phyloP scores from a whole-genome alignment of 2,113 vertebrate species.

The Ancistrus triradiatus region DNA sequence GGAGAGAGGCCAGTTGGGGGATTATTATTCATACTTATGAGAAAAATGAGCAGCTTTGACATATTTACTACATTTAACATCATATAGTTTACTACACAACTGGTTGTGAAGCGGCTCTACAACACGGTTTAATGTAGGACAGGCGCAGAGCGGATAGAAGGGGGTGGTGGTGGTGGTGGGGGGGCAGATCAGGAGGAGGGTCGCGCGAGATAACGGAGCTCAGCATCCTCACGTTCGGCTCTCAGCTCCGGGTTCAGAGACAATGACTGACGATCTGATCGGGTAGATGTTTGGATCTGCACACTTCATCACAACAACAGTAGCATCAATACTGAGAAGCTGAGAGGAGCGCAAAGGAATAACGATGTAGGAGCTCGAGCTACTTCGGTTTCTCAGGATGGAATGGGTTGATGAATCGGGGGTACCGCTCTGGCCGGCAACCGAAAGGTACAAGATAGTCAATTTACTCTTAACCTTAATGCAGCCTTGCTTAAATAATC shows the following conservation, averaged over 20 bases:
- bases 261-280: not conserved
- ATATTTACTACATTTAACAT: too few relatives aligned
- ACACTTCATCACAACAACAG: too few relatives aligned
- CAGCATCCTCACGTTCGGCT: slow-evolving; percentile 17
- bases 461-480: too few relatives aligned
- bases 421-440: slow-evolving; percentile 60
- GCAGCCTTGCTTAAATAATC: too few relatives aligned
- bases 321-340: too few relatives aligned
- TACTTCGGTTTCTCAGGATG: slow-evolving; percentile 58
- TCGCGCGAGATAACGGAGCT: slow-evolving; percentile 20
- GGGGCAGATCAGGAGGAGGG: slow-evolving; percentile 1
- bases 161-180: not conserved
- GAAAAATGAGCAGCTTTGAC: too few relatives aligned
- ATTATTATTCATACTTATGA: too few relatives aligned
- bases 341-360: not conserved
- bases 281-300: too few relatives aligned
- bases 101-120: too few relatives aligned
- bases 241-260: not conserved
- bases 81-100: too few relatives aligned
- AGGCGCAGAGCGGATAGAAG: not conserved
- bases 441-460: slow-evolving; percentile 48
- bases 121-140: too few relatives aligned
- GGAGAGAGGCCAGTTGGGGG: too few relatives aligned
- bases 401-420: slow-evolving; percentile 61
- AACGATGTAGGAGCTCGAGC: slow-evolving; percentile 30